Conservation (phyloP, 2,888 invertebrate genomes). For the Hybos culiciformis region DNA sequence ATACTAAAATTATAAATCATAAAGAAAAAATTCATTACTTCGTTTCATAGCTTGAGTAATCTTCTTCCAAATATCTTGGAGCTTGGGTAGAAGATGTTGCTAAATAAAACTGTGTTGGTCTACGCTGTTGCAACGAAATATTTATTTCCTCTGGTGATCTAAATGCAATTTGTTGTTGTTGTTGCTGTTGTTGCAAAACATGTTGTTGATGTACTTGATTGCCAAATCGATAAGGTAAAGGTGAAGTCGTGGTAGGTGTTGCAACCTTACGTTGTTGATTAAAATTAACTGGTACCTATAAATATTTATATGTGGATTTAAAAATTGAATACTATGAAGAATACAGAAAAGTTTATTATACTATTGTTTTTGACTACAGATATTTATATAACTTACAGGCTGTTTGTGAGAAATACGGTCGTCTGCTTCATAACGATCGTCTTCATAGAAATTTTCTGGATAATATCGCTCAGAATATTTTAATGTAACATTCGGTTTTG, state of each 20-base stretch:
- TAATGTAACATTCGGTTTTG: slow-evolving; percentile 63
- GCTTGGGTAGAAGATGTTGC: slow-evolving; percentile 29
- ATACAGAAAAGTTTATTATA: neutral
- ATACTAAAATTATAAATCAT: too few relatives aligned
- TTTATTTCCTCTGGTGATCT: slow-evolving; percentile 77
- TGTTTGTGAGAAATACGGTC: slow-evolving; percentile 29
- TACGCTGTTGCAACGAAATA: slow-evolving; percentile 67
- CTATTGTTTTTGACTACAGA: neutral
- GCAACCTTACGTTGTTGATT: slow-evolving; percentile 14
- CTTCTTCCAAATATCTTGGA: slow-evolving; percentile 11
- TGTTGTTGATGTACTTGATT: slow-evolving; percentile 30
- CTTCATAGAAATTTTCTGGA: slow-evolving; percentile 63
- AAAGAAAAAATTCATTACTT: too few relatives aligned
- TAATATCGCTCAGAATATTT: slow-evolving; percentile 74
- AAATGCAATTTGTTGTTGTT: slow-evolving; percentile 54
- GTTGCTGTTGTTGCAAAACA: slow-evolving; percentile 33
- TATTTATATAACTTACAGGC: slow-evolving; percentile 18
- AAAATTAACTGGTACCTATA: slow-evolving; percentile 28
- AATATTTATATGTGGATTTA: slow-evolving; percentile 7
- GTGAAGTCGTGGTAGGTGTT: slow-evolving; percentile 22
- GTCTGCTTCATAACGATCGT: slow-evolving; percentile 36
- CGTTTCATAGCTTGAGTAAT: slow-evolving; percentile 14
- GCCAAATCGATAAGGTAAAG: slow-evolving; percentile 29
- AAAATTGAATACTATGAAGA: neutral
- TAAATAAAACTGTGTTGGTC: slow-evolving; percentile 42